These are phyloP conservation scores for Bombycilla garrulus DNA, from an alignment of 2,113 vertebrate genomes.

Conservation along the genomic window DNA sequence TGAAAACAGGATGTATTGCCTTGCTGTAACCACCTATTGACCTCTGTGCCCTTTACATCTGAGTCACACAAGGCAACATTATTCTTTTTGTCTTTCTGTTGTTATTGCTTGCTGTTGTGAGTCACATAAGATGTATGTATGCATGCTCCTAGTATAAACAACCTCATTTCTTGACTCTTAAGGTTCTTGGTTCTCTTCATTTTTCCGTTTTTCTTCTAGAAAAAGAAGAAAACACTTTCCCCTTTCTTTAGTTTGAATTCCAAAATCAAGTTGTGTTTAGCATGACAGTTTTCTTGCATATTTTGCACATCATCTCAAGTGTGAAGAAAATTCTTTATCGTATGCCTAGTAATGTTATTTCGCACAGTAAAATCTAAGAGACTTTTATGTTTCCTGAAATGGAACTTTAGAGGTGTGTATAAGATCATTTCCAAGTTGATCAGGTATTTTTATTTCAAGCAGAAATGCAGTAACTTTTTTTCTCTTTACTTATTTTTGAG, in stretches of 20 bases:
- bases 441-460: not conserved
- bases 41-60: conserved; percentile 20
- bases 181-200: not conserved
- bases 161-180: not conserved
- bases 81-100: not conserved
- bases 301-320: not conserved
- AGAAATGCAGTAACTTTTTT: not conserved
- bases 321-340: not conserved
- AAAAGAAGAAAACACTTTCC: not conserved
- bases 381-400: not conserved
- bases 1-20: conserved; percentile 9
- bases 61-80: not conserved
- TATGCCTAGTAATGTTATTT: not conserved
- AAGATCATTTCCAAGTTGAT: not conserved
- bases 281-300: not conserved
- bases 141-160: not conserved
- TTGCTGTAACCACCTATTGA: conserved; percentile 55
- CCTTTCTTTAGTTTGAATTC: not conserved
- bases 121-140: not conserved
- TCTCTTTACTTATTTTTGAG: not conserved
- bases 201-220: not conserved
- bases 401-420: not conserved
- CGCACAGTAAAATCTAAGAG: not conserved
- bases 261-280: not conserved
- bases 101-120: not conserved